Percentiles rank a stretch among this genome's conserved stretches.
Conservation (phyloP, 2,888 invertebrate species). For the Tigriopus californicus region DNA sequence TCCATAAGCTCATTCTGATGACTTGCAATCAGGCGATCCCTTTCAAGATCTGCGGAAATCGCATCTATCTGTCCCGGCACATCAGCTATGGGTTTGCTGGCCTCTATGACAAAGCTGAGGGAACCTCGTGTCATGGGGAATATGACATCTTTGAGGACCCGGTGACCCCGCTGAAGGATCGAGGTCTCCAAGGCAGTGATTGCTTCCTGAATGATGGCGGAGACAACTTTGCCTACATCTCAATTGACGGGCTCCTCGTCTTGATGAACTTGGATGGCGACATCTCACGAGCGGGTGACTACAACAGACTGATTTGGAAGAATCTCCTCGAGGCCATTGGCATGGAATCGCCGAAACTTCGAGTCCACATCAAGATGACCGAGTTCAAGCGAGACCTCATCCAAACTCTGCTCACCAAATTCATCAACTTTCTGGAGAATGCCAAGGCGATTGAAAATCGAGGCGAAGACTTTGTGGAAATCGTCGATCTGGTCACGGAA, state of each 20-base stretch:
- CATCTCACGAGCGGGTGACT: background rate
- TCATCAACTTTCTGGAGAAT: background rate
- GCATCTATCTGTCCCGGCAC: background rate
- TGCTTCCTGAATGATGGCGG: background rate
- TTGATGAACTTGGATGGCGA: slow-evolving; percentile 6
- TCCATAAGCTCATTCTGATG: too few species aligned
- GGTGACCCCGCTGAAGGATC: background rate
- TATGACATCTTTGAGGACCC: slow-evolving; percentile 6
- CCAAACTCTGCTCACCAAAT: background rate
- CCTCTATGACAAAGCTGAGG: slow-evolving; percentile 7
- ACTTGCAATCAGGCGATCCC: background rate
- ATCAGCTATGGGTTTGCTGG: background rate
- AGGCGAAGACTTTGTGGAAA: background rate
- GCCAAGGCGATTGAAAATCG: background rate
- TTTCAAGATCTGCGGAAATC: background rate
- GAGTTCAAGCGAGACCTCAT: background rate
- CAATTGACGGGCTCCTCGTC: background rate
- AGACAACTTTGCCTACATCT: background rate
- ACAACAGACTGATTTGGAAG: background rate
- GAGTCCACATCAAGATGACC: slow-evolving; percentile 1
- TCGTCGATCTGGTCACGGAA: slow-evolving; percentile 6
- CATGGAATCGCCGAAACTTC: slow-evolving; percentile 2
- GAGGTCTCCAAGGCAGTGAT: background rate
- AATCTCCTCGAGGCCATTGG: background rate
- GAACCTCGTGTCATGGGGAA: background rate